Evolutionary conservation across 1,140 invertebrate species (phyloP).

Genomic region (Semibalanus balanoides): DNA sequence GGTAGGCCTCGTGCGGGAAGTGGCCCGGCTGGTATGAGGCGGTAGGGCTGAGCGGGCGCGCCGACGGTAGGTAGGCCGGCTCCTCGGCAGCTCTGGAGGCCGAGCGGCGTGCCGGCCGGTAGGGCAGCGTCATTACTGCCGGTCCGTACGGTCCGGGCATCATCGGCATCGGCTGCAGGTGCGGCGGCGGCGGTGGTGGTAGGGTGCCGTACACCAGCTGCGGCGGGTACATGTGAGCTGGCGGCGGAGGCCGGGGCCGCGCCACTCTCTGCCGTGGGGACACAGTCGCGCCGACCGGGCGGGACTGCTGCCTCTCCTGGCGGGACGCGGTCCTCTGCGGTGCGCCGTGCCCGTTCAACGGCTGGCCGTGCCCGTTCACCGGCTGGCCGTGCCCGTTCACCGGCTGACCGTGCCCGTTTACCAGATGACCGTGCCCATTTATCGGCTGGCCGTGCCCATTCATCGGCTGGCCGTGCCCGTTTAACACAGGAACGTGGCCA

Average conservation of each 20-base stretch:
- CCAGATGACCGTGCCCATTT: conserved; percentile 17
- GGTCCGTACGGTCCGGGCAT: conserved; percentile 15
- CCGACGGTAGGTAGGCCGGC: conserved; percentile 44
- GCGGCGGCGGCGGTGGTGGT: conserved; percentile 17
- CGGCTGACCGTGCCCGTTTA: conserved; percentile 17
- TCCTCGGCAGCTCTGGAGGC: conserved; percentile 34
- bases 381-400: conserved; percentile 23
- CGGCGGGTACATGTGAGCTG: conserved; percentile 17
- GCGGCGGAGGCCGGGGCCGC: conserved; percentile 21
- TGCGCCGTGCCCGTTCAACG: conserved; percentile 11
- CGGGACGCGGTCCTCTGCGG: conserved; percentile 21
- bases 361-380: conserved; percentile 16
- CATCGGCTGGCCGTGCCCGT: conserved; percentile 17
- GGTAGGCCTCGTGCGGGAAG: conserved; percentile 44
- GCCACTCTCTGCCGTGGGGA: conserved; percentile 19
- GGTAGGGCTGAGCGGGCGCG: conserved; percentile 40
- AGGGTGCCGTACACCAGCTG: conserved; percentile 20
- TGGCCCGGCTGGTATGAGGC: conserved; percentile 45
- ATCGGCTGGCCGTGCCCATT: conserved; percentile 17
- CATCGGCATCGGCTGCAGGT: conserved; percentile 21
- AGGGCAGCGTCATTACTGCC: conserved; percentile 16
- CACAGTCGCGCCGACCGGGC: conserved; percentile 15
- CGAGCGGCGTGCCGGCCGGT: conserved; percentile 17
- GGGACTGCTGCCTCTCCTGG: conserved; percentile 22
- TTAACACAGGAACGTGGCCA: conserved; percentile 16